phyloP scores from a whole-genome alignment of 2,797 vertebrate genomes.

The Varecia variegata region DNA sequence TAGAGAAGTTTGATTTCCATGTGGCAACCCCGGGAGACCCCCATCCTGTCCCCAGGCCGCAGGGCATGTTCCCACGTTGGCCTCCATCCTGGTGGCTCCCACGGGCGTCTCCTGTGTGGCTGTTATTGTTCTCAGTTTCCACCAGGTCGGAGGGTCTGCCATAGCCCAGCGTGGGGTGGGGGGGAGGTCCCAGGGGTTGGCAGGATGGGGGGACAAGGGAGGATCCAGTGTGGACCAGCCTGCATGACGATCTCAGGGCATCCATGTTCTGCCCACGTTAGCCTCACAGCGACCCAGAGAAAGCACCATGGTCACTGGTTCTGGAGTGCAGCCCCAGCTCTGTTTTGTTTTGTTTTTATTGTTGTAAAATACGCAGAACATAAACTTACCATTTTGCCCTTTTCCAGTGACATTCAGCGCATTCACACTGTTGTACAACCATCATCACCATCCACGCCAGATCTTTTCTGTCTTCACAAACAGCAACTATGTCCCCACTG shows the following conservation, averaged over 20 bases:
- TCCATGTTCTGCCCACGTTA: too few species aligned
- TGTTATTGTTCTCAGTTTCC: neutral
- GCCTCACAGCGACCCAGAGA: neutral
- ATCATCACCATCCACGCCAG: neutral
- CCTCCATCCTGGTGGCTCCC: neutral
- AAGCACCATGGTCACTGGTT: neutral
- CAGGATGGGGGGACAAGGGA: too few species aligned
- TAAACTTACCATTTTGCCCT: neutral
- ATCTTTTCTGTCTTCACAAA: neutral
- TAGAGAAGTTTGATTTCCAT: neutral
- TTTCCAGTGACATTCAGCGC: neutral
- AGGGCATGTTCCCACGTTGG: neutral
- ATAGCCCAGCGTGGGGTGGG: neutral
- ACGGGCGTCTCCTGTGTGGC: neutral
- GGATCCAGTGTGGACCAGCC: neutral
- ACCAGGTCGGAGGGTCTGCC: too few species aligned
- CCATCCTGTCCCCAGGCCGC: neutral
- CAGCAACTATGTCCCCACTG: neutral
- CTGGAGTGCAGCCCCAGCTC: neutral
- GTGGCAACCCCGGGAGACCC: neutral
- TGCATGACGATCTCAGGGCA: neutral
- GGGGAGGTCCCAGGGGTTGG: neutral
- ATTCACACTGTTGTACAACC: neutral
- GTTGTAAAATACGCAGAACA: neutral
- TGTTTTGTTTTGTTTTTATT: neutral